Evolutionary conservation across 2,113 vertebrate species (phyloP), one percentile per base, ranked within the genome.

Genomic region (Falcunculus frontatus): DNA sequence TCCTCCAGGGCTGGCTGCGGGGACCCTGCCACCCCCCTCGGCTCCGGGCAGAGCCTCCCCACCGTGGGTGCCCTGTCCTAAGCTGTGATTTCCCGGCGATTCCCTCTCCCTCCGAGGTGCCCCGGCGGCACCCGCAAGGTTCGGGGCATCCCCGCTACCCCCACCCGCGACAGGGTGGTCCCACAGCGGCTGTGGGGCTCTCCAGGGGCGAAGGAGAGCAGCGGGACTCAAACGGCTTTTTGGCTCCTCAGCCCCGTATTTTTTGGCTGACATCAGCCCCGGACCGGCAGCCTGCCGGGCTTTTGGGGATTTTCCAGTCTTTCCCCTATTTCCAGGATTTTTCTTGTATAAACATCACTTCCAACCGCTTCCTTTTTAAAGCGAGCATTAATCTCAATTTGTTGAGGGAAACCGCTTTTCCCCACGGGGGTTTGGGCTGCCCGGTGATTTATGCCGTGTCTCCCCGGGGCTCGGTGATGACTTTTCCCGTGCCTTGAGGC

Each of bases 381-480:
- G 25, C 21, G 59, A 68, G 50, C 82, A 37, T 96, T 88, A 44
- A 94, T 94, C 92, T 94, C 84, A 87, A 79, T 97, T 94, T 84
- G 86, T 55, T 67, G 56, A 83, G 84, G 91, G 57, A 50, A 23
- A 19, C 16, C 30, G 60, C 46, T 57, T 83, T 50, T 79, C 82
- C 78, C 64, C 72, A 7, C 18, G 32, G 94, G 93, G 75, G 21
- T 67, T 62, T 44, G 49, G 42, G 59, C 79, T 77, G 82, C 55
- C 30, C 72, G 0, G 47, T 80, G 87, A 90, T 95, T 94, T 79
- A 86, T 75, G 68, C 60, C 39, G 42, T 1, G 55, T 37, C 27
- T 68, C 49, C 32, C 29, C 13, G 9, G 41, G 75, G 75, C 42
- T 91, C 35, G 19, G 46, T 0, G 47, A 33, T n/a, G 39, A 2